phyloP scores from a whole-genome alignment of 2,797 vertebrate species.

The Phaenicophaeus curvirostris region DNA sequence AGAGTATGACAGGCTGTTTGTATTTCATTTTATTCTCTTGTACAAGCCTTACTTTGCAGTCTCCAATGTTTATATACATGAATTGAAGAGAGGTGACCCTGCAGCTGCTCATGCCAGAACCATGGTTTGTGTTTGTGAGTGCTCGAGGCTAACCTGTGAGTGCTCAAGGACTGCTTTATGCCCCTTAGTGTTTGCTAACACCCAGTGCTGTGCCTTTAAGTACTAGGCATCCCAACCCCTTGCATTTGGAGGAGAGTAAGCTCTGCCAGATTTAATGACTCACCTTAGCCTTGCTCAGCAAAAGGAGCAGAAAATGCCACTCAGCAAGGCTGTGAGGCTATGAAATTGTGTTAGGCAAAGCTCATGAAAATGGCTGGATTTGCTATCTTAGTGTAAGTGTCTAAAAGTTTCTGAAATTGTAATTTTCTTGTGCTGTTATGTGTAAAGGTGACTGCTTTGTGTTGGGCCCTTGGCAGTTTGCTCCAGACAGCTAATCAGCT shows the following conservation, averaged over 20 bases:
- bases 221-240: neutral
- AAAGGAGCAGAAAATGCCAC: constrained; percentile 26
- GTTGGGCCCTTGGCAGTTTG: constrained; percentile 53
- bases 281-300: neutral
- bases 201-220: neutral
- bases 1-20: neutral
- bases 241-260: neutral
- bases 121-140: neutral
- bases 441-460: constrained; percentile 79
- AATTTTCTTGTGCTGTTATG: constrained; percentile 79
- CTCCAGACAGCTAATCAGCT: constrained; percentile 75
- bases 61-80: neutral
- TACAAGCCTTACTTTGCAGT: neutral
- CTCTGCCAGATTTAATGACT: constrained; percentile 11
- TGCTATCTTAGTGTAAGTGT: constrained; percentile 66
- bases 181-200: neutral
- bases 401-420: constrained; percentile 63
- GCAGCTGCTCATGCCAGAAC: neutral
- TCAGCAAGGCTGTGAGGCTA: constrained; percentile 41
- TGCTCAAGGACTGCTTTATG: neutral
- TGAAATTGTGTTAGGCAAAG: constrained; percentile 66
- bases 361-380: constrained; percentile 60
- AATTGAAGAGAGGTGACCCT: neutral
- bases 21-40: neutral
- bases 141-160: neutral